phyloP scores from a whole-genome alignment of 2,797 vertebrate genomes.

The Ibycter americanus region DNA sequence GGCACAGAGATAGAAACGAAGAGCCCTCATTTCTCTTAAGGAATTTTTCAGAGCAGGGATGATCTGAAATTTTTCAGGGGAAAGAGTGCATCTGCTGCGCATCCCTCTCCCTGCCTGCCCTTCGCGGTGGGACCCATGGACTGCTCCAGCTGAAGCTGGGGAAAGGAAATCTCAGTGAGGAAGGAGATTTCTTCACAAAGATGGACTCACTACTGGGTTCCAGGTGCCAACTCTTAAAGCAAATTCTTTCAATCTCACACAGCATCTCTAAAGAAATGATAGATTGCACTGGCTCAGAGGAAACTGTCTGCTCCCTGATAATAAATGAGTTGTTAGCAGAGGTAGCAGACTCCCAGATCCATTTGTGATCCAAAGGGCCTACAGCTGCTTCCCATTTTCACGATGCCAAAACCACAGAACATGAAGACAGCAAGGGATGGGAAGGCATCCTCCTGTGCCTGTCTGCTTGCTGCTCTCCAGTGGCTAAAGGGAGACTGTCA shows the following conservation, averaged over 20 bases:
- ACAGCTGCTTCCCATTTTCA: conserved; percentile 66
- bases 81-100: neutral
- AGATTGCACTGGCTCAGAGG: conserved; percentile 25
- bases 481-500: conserved; percentile 22
- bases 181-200: neutral
- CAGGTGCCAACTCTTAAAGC: neutral
- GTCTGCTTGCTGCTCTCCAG: conserved; percentile 37
- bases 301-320: conserved; percentile 42
- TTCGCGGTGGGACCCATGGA: neutral
- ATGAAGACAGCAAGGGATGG: neutral
- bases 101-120: neutral
- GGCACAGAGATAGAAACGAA: neutral
- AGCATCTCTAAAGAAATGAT: conserved; percentile 51
- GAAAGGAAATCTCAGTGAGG: neutral
- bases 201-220: neutral
- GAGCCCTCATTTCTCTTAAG: neutral
- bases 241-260: conserved; percentile 45
- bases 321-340: conserved; percentile 71
- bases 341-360: conserved; percentile 32
- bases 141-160: neutral
- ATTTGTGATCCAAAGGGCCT: conserved; percentile 56
- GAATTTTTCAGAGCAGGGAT: neutral
- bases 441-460: neutral
- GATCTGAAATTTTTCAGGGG: neutral
- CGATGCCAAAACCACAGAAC: conserved; percentile 52